These are phyloP conservation scores for Caenorhabditis briggsae DNA, from an alignment of 1,140 invertebrate genomes.

Conservation along the genomic window DNA sequence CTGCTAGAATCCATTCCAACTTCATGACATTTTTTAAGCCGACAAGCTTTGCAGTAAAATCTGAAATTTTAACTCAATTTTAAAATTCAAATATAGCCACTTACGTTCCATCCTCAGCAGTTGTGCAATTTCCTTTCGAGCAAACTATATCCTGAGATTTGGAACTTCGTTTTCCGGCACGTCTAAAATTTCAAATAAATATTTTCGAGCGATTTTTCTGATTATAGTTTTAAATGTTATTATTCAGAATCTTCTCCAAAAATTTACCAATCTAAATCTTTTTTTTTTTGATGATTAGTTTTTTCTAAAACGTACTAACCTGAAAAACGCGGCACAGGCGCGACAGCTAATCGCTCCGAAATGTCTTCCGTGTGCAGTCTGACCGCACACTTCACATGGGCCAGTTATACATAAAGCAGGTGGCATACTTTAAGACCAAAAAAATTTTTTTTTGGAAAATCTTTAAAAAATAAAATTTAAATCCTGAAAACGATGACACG, in stretches of 20 bases:
- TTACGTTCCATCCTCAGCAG: neutral
- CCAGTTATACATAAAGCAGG: neutral
- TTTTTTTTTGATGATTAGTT: too few relatives aligned
- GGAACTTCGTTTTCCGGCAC: neutral
- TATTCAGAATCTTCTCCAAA: too few relatives aligned
- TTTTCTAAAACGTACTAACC: neutral
- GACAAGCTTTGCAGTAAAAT: constrained; percentile 38
- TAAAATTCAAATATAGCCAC: neutral
- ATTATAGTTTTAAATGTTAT: too few relatives aligned
- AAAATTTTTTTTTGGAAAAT: neutral
- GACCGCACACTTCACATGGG: constrained; percentile 40
- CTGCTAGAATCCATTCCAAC: constrained; percentile 48
- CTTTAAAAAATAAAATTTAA: neutral
- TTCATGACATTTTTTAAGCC: constrained; percentile 20
- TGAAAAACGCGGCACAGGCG: constrained; percentile 59
- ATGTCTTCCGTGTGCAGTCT: constrained; percentile 48
- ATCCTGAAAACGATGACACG: neutral
- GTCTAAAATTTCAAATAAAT: neutral
- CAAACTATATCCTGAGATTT: neutral
- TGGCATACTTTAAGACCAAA: neutral
- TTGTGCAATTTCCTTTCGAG: neutral
- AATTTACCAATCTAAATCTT: too few relatives aligned
- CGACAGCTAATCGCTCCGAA: constrained; percentile 53
- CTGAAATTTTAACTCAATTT: neutral
- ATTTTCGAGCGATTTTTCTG: neutral